Evolutionary conservation across 2,113 vertebrate genomes (phyloP), one percentile per base, ranked within the genome.

Genomic region (Cephalopholis sonnerati): DNA sequence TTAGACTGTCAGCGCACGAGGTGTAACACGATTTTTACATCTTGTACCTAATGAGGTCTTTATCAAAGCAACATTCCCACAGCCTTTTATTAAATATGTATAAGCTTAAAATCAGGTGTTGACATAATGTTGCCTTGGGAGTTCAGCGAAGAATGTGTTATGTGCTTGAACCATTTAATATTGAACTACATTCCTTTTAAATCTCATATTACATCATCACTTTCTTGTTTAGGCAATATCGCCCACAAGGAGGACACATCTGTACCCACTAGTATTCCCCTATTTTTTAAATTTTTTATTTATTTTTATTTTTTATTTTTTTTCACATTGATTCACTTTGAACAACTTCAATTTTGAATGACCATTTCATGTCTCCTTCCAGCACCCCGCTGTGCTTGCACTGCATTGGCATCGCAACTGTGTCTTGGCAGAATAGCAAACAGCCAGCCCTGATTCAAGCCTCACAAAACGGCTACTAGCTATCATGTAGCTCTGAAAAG

Each of bases 21-120:
- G 69, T 69, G 54, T 51, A 74, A 83, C 50, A 62, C 0, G 9
- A 16, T 29, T 80, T 85, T 83, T 83, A 84, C 79, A 87, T 82
- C 51, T 41, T 85, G 73, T 20, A 81, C 79, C 74, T 74, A 87
- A 87, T 90, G 78, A 89, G 71, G 62, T 91, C 71, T 90, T 90
- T 66, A 88, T 88, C 82, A 88, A 80, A 87, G 85, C 61, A 76
- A 75, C 67, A 67, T 69, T 80, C 61, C 65, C 41, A 58, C 54
- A 66, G 75, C 58, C 44, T 79, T 71, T 84, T 71, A 87, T 89
- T 72, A 86, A 91, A 83, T 58, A 89, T 89, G 76, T 53, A 86
- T 81, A 50, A 36, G 69, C 58, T 80, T 81, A 51, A 87, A 80
- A 55, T 83, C 77, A 87, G 69, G 89, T 81, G 77, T 86, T 90